These are phyloP conservation scores for Istiophorus platypterus DNA, from an alignment of 2,113 vertebrate species.

Conservation along the genomic window DNA sequence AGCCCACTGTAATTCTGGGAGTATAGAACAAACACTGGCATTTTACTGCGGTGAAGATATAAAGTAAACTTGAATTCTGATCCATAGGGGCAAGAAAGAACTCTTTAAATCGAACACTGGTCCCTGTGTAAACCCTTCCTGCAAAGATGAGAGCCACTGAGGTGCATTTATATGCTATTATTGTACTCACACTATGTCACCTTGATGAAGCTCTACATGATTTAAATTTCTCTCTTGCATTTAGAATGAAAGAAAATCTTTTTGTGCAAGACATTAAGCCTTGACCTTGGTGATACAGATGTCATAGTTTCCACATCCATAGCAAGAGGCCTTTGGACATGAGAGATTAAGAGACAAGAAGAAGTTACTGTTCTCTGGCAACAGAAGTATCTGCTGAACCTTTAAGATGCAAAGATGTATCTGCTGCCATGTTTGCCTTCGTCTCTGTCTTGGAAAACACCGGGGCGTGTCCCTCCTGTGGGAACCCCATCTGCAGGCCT, in stretches of 20 bases:
- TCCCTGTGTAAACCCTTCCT: constrained; percentile 26
- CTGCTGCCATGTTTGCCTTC: constrained; percentile 60
- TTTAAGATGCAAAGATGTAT: constrained; percentile 62
- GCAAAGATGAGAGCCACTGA: constrained; percentile 38
- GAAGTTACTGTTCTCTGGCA: constrained; percentile 48
- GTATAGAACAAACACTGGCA: constrained; percentile 37
- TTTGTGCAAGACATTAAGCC: constrained; percentile 67
- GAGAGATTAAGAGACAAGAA: constrained; percentile 55
- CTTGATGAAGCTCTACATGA: constrained; percentile 52
- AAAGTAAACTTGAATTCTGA: constrained; percentile 52
- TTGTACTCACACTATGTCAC: constrained; percentile 56
- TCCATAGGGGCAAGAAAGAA: constrained; percentile 2
- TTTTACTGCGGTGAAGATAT: constrained; percentile 18
- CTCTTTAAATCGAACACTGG: constrained; percentile 56
- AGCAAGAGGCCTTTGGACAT: constrained; percentile 66
- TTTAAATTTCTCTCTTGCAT: constrained; percentile 48
- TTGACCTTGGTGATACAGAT: constrained; percentile 65
- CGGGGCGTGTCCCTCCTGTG: constrained; percentile 78
- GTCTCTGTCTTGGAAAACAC: constrained; percentile 55
- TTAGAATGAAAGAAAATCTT: constrained; percentile 53
- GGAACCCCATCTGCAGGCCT: constrained; percentile 77
- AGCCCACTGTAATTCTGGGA: constrained; percentile 55
- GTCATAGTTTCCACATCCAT: constrained; percentile 23
- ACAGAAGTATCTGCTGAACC: constrained; percentile 49
- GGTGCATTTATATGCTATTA: constrained; percentile 64